A percentile compares a stretch with the other conserved stretches of the same genome.
Evolutionary conservation across 37 sponge, comb jelly and placozoan genomes (phyloP).

Genomic region (Theonella swinhoei): DNA sequence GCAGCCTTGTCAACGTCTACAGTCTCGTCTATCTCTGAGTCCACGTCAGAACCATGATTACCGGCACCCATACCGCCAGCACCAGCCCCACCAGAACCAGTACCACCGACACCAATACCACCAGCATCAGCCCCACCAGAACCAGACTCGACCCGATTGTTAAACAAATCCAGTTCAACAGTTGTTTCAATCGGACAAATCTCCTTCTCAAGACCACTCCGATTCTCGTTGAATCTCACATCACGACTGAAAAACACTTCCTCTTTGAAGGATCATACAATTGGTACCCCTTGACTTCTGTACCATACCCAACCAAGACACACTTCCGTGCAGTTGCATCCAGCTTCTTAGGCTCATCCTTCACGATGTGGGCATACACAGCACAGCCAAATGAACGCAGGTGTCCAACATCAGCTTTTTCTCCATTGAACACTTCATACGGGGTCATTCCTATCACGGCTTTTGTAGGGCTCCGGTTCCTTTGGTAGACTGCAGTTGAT

Average conservation of each 20-base stretch:
- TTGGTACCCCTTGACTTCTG: slow-evolving; percentile 26
- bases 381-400: slow-evolving; percentile 23
- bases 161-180: no score
- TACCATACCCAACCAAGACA: slow-evolving; percentile 39
- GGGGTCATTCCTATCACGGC: slow-evolving; percentile 19
- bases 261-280: slow-evolving; percentile 27
- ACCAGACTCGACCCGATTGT: no score
- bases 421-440: slow-evolving; percentile 30
- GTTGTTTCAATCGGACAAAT: no score
- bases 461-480: slow-evolving; percentile 56
- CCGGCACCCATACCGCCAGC: no score
- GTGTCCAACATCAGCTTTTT: slow-evolving; percentile 18
- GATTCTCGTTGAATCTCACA: slow-evolving; percentile 36
- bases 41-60: neutral
- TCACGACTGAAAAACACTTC: slow-evolving; percentile 46
- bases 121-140: neutral
- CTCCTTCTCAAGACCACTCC: no score
- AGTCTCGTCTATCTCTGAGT: neutral
- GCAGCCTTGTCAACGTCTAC: neutral
- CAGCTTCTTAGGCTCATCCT: neutral
- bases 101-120: neutral
- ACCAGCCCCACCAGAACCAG: neutral
- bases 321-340: slow-evolving; percentile 37
- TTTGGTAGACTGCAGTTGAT: slow-evolving; percentile 3
- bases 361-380: slow-evolving; percentile 36